These are phyloP conservation scores for Catalaphyllia jardinei DNA, from an alignment of 64 coral and sea anemone genomes.

Conservation along the genomic window DNA sequence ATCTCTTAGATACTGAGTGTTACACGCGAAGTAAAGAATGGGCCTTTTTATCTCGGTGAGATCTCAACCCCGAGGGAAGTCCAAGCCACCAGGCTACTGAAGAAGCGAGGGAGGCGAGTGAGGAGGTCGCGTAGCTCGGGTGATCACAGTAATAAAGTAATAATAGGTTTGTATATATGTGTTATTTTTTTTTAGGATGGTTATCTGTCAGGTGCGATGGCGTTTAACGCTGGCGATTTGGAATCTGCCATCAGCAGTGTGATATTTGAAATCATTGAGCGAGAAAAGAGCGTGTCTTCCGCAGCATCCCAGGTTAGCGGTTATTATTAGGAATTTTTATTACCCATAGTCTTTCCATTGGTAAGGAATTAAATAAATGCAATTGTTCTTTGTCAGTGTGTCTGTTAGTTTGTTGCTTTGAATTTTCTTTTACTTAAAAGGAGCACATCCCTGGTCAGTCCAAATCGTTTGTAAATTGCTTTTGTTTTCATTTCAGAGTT, in stretches of 20 bases:
- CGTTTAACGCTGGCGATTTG: slow-evolving; percentile 77
- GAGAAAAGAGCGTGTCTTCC: slow-evolving; percentile 80
- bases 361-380: no score
- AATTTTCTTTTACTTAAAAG: no score
- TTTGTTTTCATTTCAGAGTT: slow-evolving; percentile 62
- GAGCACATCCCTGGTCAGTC: no score
- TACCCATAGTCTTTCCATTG: no score
- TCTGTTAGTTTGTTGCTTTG: no score
- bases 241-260: slow-evolving; percentile 98
- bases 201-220: slow-evolving; percentile 77
- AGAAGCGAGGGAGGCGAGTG: not conserved
- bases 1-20: no score
- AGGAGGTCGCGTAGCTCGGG: not conserved
- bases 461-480: not conserved
- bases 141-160: not conserved
- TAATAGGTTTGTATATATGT: not conserved
- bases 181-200: slow-evolving; percentile 56
- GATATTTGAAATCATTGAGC: slow-evolving; percentile 93
- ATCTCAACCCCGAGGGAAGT: no score
- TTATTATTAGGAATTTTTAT: not conserved
- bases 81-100: no score
- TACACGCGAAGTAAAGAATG: no score
- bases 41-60: no score
- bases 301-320: slow-evolving; percentile 75
- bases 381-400: no score